phyloP scores from a whole-genome alignment of 2,797 vertebrate species.

The Ctenopoma kingsleyae region DNA sequence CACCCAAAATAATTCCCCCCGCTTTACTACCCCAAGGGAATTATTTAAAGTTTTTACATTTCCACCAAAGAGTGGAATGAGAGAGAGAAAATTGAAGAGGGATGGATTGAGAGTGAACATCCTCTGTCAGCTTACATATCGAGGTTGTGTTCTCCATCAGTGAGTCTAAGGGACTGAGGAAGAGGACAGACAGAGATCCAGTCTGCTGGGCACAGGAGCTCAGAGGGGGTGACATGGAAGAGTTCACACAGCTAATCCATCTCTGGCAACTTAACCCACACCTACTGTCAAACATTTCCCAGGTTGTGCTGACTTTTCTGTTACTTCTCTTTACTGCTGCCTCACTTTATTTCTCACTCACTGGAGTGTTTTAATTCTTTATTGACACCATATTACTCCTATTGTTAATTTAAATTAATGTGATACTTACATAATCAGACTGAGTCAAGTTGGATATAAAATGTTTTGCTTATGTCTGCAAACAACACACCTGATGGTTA shows the following conservation, averaged over 20 bases:
- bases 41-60: slow-evolving; percentile 45
- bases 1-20: slow-evolving; percentile 18
- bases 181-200: slow-evolving; percentile 36
- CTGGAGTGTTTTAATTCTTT: slow-evolving; percentile 22
- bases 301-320: slow-evolving; percentile 5
- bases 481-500: slow-evolving; percentile 35
- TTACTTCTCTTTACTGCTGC: slow-evolving; percentile 24
- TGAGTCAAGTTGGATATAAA: slow-evolving; percentile 24
- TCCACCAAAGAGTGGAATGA: slow-evolving; percentile 45
- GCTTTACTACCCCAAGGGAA: slow-evolving; percentile 24
- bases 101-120: slow-evolving; percentile 49
- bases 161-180: slow-evolving; percentile 64
- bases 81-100: slow-evolving; percentile 26
- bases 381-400: slow-evolving; percentile 10
- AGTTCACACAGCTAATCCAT: slow-evolving; percentile 20
- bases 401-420: slow-evolving; percentile 32
- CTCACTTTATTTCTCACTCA: slow-evolving; percentile 39
- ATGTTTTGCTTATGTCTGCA: slow-evolving; percentile 37
- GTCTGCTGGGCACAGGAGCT: slow-evolving; percentile 57
- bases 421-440: slow-evolving; percentile 17
- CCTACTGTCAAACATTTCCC: slow-evolving; percentile 34
- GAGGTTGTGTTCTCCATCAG: slow-evolving; percentile 68
- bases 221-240: slow-evolving; percentile 27
- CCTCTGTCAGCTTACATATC: slow-evolving; percentile 56
- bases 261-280: slow-evolving; percentile 29